Evolutionary conservation across 2,797 vertebrate genomes (phyloP).

Genomic region (Channallabes apus): DNA sequence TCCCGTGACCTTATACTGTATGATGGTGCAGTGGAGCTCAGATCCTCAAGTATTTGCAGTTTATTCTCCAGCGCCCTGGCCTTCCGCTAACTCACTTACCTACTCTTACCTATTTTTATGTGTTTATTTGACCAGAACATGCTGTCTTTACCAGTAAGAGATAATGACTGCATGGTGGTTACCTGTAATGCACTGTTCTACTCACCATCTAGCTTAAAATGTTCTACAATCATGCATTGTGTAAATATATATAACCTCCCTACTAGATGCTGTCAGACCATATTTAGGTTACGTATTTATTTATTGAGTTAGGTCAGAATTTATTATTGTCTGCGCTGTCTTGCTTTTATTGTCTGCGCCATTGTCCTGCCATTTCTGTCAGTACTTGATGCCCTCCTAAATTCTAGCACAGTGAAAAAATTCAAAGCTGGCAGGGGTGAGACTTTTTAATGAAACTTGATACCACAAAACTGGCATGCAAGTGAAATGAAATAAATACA

Average conservation of each 20-base stretch:
- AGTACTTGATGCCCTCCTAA: background rate
- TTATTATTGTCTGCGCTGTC: background rate
- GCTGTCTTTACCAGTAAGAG: background rate
- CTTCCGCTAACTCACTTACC: background rate
- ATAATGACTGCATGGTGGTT: background rate
- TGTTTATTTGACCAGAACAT: conserved; percentile 2
- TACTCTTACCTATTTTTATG: background rate
- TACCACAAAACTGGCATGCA: background rate
- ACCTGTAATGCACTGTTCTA: background rate
- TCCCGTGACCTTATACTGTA: conserved; percentile 48
- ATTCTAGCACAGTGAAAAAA: background rate
- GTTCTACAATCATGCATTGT: background rate
- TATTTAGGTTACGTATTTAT: background rate
- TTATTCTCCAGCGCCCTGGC: background rate
- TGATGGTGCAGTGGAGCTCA: conserved; percentile 62
- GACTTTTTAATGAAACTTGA: background rate
- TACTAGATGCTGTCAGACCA: background rate
- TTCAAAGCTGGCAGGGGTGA: background rate
- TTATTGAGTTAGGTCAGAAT: background rate
- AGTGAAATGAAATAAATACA: background rate
- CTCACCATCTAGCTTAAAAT: background rate
- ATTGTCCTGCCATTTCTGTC: background rate
- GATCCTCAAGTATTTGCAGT: conserved; percentile 25
- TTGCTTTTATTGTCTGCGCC: background rate
- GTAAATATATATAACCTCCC: background rate